phyloP scores from a whole-genome alignment of 2,797 vertebrate species.

The Lerista edwardsae region DNA sequence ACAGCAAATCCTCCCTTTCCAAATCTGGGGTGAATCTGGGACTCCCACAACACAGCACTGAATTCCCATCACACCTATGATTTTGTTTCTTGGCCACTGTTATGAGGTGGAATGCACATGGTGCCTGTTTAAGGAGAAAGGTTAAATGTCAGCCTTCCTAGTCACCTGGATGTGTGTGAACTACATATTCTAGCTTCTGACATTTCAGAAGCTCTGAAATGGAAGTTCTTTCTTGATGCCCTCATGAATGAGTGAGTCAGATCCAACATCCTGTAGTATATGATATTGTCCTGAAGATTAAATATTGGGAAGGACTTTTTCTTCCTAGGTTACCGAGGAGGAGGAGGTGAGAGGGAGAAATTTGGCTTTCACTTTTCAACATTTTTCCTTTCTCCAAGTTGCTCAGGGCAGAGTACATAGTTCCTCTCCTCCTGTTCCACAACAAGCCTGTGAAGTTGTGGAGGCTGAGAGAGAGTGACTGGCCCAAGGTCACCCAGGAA shows the following conservation, averaged over 20 bases:
- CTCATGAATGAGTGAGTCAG: neutral
- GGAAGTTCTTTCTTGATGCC: neutral
- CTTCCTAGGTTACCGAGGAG: too few species aligned
- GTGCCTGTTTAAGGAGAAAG: neutral
- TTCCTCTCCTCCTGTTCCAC: too few species aligned
- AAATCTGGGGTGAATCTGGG: neutral
- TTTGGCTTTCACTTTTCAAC: neutral
- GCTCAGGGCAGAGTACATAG: too few species aligned
- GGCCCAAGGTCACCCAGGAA: too few species aligned
- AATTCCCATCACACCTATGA: neutral
- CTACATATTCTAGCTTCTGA: too few species aligned
- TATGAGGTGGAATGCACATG: neutral
- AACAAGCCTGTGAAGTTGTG: too few species aligned
- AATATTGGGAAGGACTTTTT: neutral
- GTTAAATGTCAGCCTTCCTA: neutral
- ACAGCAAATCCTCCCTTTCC: neutral
- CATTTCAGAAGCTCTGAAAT: neutral
- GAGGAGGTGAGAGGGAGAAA: too few species aligned
- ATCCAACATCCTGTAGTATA: neutral
- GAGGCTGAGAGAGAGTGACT: too few species aligned
- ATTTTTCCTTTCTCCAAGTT: too few species aligned
- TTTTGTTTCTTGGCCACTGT: neutral
- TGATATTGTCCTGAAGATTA: neutral
- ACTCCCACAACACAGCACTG: neutral
- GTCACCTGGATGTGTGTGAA: neutral